Evolutionary conservation across 2,888 invertebrate species (phyloP).

Genomic region (Exocentrus adspersus): DNA sequence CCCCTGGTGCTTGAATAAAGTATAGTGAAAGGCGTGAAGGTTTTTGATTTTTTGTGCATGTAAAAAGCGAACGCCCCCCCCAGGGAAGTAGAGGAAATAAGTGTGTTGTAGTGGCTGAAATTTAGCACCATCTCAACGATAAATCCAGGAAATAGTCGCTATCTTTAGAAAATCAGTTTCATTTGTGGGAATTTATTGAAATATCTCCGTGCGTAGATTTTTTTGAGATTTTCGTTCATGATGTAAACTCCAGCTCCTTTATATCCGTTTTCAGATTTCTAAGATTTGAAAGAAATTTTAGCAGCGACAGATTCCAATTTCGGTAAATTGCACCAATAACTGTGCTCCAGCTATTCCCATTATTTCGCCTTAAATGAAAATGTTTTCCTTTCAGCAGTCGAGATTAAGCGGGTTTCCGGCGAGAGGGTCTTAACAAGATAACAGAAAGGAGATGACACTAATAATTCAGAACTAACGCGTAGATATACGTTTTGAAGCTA

Average conservation of each 20-base stretch:
- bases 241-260: no score
- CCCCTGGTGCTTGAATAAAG: background rate
- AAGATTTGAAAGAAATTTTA: slow-evolving; percentile 12
- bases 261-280: no score
- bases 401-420: slow-evolving; percentile 25
- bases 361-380: slow-evolving; percentile 28
- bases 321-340: slow-evolving; percentile 24
- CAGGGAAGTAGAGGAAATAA: no score
- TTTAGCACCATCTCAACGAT: background rate
- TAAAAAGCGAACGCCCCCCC: no score
- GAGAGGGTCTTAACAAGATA: slow-evolving; percentile 10
- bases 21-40: no score
- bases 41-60: background rate
- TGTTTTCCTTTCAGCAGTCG: slow-evolving; percentile 23
- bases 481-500: background rate
- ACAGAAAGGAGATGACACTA: background rate
- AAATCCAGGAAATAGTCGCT: no score
- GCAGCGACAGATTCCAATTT: slow-evolving; percentile 12
- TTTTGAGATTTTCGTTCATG: no score
- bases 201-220: no score
- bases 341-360: slow-evolving; percentile 16
- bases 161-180: no score
- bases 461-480: background rate
- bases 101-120: background rate
- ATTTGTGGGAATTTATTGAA: no score